Conservation (phyloP, 1,140 invertebrate genomes). For the Archegozetes longisetosus region DNA sequence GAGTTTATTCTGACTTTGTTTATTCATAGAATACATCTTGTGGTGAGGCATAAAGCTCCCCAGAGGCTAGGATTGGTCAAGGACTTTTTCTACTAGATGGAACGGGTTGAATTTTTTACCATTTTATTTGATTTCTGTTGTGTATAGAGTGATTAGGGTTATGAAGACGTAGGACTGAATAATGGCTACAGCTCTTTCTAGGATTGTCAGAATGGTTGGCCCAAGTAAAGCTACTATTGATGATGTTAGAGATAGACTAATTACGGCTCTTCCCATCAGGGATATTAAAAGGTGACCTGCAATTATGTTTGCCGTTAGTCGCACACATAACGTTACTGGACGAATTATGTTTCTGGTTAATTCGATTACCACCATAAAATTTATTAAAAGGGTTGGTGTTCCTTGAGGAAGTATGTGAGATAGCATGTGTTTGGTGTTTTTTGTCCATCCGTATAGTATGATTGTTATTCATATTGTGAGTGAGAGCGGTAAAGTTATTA, state of each 20-base stretch:
- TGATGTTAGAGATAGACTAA: slow-evolving; percentile 22
- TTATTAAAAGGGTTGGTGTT: slow-evolving; percentile 37
- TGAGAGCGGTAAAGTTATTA: slow-evolving; percentile 35
- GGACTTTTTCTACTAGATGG: slow-evolving; percentile 28
- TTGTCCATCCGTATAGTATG: slow-evolving; percentile 33
- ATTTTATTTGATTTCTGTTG: slow-evolving; percentile 13
- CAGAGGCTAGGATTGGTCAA: slow-evolving; percentile 34
- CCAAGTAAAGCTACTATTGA: slow-evolving; percentile 28
- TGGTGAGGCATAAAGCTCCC: slow-evolving; percentile 31
- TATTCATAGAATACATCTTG: slow-evolving; percentile 34
- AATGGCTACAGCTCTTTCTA: slow-evolving; percentile 35
- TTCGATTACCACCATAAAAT: slow-evolving; percentile 32
- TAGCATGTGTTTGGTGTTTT: slow-evolving; percentile 36
- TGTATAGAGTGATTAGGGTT: slow-evolving; percentile 3
- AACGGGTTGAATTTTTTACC: slow-evolving; percentile 2
- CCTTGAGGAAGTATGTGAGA: slow-evolving; percentile 41
- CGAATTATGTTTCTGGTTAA: slow-evolving; percentile 36
- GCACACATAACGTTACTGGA: slow-evolving; percentile 42
- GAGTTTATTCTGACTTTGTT: slow-evolving; percentile 31
- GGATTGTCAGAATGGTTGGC: slow-evolving; percentile 35
- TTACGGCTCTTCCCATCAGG: slow-evolving; percentile 33
- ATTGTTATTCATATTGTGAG: slow-evolving; percentile 42
- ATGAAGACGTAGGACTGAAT: slow-evolving; percentile 41
- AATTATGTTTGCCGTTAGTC: slow-evolving; percentile 49
- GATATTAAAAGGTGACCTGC: slow-evolving; percentile 43